Percentiles rank a stretch among this genome's conserved stretches.
These are phyloP conservation scores for Epicampocera succincta DNA, from an alignment of 2,888 invertebrate species.

Conservation along the genomic window DNA sequence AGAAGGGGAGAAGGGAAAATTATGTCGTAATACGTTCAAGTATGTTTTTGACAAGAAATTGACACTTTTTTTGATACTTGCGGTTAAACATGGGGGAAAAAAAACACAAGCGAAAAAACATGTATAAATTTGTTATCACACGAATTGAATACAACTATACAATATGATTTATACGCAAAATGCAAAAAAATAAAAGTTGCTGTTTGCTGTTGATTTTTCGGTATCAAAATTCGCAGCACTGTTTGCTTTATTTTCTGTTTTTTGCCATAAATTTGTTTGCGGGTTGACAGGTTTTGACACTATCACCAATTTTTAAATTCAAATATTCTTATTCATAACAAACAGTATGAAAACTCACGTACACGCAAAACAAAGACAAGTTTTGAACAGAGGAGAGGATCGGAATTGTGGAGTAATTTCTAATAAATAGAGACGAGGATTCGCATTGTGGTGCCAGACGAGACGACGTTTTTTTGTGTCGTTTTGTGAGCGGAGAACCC, in stretches of 20 bases:
- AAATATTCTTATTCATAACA: slow-evolving; percentile 19
- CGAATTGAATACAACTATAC: slow-evolving; percentile 18
- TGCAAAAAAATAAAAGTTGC: background rate
- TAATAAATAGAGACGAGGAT: too few species aligned
- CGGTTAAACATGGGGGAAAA: slow-evolving; percentile 41
- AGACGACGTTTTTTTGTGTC: too few species aligned
- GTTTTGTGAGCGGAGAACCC: too few species aligned
- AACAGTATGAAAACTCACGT: background rate
- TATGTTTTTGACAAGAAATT: slow-evolving; percentile 54
- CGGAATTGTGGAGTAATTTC: too few species aligned
- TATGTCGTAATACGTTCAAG: slow-evolving; percentile 29
- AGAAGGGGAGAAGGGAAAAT: background rate
- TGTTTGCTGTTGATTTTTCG: slow-evolving; percentile 25
- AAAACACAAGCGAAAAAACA: slow-evolving; percentile 24
- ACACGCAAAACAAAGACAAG: too few species aligned
- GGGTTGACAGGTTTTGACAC: slow-evolving; percentile 62
- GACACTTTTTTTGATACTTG: slow-evolving; percentile 48
- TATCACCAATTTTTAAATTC: slow-evolving; percentile 46
- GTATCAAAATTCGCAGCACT: slow-evolving; percentile 35
- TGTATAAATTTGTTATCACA: slow-evolving; percentile 55
- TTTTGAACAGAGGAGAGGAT: too few species aligned
- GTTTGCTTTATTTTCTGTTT: slow-evolving; percentile 16
- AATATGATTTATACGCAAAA: slow-evolving; percentile 53
- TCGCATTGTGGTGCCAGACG: too few species aligned
- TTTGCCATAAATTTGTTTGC: slow-evolving; percentile 53